A percentile compares a stretch with the other conserved stretches of the same genome.
Evolutionary conservation across 2,797 vertebrate species (phyloP).

Genomic region (Acipenser ruthenus): DNA sequence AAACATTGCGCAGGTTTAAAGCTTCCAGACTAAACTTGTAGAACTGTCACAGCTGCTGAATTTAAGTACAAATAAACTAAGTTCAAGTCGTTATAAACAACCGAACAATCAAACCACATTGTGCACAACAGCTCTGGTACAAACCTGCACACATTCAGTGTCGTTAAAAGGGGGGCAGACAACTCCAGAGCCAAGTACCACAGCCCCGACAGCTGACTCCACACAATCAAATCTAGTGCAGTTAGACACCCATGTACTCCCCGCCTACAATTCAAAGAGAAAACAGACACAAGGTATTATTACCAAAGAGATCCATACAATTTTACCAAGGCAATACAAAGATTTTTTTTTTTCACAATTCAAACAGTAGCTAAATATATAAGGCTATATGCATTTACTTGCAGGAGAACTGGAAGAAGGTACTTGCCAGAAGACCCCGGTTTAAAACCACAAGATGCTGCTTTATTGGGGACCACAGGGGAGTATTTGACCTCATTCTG

Average conservation of each 20-base stretch:
- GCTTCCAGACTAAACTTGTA: too few relatives aligned
- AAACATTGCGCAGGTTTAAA: too few relatives aligned
- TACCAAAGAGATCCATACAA: conserved; percentile 5
- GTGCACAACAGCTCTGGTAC: conserved; percentile 30
- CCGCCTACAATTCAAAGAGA: conserved; percentile 57
- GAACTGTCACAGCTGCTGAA: too few relatives aligned
- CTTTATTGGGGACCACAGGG: too few relatives aligned
- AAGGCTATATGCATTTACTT: too few relatives aligned
- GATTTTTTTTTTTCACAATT: not conserved
- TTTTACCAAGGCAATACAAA: not conserved
- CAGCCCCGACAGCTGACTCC: conserved; percentile 71
- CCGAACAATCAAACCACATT: too few relatives aligned
- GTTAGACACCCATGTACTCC: conserved; percentile 86
- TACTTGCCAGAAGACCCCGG: too few relatives aligned
- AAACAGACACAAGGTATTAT: conserved; percentile 2
- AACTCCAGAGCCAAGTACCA: conserved; percentile 75
- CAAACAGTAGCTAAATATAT: not conserved
- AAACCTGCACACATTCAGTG: conserved; percentile 91
- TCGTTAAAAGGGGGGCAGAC: conserved; percentile 92
- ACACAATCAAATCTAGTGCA: conserved; percentile 85
- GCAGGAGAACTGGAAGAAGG: too few relatives aligned
- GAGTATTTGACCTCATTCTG: too few relatives aligned
- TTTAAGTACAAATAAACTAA: too few relatives aligned
- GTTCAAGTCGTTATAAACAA: too few relatives aligned
- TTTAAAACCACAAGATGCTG: too few relatives aligned